Base-by-base conservation (phyloP, 2,888 invertebrate species). In the Drosophila silvestris region DNA sequence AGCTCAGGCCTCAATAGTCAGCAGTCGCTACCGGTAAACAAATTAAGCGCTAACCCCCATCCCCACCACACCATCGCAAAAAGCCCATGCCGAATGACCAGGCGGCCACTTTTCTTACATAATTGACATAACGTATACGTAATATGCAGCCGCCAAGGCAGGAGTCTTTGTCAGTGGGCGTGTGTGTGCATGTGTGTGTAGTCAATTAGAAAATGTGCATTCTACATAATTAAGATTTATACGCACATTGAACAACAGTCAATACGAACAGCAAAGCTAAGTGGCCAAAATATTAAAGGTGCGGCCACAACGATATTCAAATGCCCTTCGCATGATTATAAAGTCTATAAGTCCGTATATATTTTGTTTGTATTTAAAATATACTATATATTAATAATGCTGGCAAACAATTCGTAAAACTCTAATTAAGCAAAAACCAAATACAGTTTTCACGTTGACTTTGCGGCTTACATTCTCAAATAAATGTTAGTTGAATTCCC, bases 211-310 rank as follows among this genome's bases (percentile, higher is more conserved):
- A 85, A 85, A 85, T 89, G 80, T 86, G 85, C 89, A 85, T 89
- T 86, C 86, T 82, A 89, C 85, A 85, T 85, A 85, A 85, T 89
- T 89, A 85, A 89, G 85, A 85, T 85, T 89, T 85, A 85, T 86
- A 88, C 77, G 77, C 81, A 87, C 81, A 70, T 56, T 66, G 78
- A 52, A 79, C 74, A 77, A 77, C 81, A 81, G 74, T 78, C 80
- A 78, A 80, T 80, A 71, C 74, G 68, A 67, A 66, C 57, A 58
- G 71, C 69, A 63, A 39, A 19, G 33, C 63, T 60, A 79, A 80
- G 72, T 80, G 77, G 52, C 72, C 33, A 22, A 19, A 59, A 52
- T n/a, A 65, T 35, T 54, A 41, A 10, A 19, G 14, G 0, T 51
- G 3, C 35, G 53, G 73, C 69, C 22, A 19, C 19, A 65, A 57